Base-by-base conservation (phyloP, 2,888 invertebrate species). In the Encarsia formosa region DNA sequence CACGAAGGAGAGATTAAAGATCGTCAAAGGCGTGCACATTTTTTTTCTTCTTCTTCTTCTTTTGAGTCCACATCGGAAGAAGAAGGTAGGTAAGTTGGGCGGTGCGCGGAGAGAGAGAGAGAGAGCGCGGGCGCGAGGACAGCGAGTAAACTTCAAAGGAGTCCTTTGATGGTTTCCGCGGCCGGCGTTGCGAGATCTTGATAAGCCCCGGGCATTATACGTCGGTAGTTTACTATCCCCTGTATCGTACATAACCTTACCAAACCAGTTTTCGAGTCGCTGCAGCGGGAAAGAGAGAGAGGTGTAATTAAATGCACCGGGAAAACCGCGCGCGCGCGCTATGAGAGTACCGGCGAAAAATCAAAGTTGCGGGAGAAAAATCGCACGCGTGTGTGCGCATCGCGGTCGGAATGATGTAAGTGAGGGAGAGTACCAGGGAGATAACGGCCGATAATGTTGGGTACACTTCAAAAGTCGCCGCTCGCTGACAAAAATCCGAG, bases 81-180 rank as follows among this genome's bases (percentile, higher is more conserved):
- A 54, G n/a, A n/a, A n/a, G n/a, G n/a, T n/a, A n/a, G n/a, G n/a
- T n/a, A n/a, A n/a, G n/a, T n/a, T n/a, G n/a, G n/a, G n/a, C n/a
- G n/a, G n/a, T n/a, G n/a, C n/a, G 32, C 26, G 11, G 35, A 47
- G 52, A 37, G 11, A 19, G 43, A 41, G 32, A 19, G 49, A 52
- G 53, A 51, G 52, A 55, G 54, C 49, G 47, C 48, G 51, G 45
- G 51, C 46, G 39, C 44, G 57, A 52, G 55, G 52, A 55, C 55
- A 58, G 38, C 52, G 39, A 63, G 65, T 64, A 62, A 62, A 69
- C 70, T 68, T 68, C 68, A 70, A 71, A 71, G 68, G 67, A 70
- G 65, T 67, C 70, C 34, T 69, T 70, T 69, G 69, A 71, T 68
- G 67, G 64, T 70, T 69, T 67, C 68, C 68, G 69, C 68, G 67